Base-by-base conservation (phyloP, 1,140 invertebrate genomes). In the Polypedilum vanderplanki region DNA sequence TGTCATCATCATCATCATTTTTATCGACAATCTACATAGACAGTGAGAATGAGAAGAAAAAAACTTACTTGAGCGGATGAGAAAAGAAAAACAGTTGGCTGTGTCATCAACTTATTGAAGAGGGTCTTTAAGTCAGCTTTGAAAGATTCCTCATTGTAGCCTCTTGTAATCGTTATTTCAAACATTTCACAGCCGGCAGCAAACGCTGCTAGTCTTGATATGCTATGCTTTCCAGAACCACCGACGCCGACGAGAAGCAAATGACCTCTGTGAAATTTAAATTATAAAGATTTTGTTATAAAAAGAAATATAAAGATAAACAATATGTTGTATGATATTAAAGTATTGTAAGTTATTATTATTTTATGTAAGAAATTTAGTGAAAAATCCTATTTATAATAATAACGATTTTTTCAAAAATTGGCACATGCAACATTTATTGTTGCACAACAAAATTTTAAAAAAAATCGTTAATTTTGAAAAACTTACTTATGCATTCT, bases 51-150 rank as follows among this genome's bases (percentile, higher is more conserved):
- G 12, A 12, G 3, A 12, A 57, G 10, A 57, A 15, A 12, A n/a
- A 74, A 17, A 40, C 17, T 75, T 70, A 91, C 87, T 83, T 96
- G 91, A 12, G 91, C 88, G 40, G 91, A 90, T 0, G 90, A 92
- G 77, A 96, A 95, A 0, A 96, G 80, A 79, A 97, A 96, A 0
- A 93, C 91, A 0, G 89, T 88, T 73, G 88, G 89, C 80, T 93
- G 91, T 8, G 88, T 88, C 18, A 81, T 76, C 1, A 92, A 82
- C 78, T 87, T 86, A 75, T 87, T 89, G 79, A 92, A 95, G 0
- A 96, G 81, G 67, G 85, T 84, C 80, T 95, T 96, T 74, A 96
- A 86, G 78, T 97, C 94, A 64, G 96, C 93, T 76, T 91, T 89
- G 79, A 97, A 96, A 1, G 87, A 86, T 12, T 83, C 82, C 79